phyloP scores from a whole-genome alignment of 2,113 vertebrate genomes.

The Protobothrops mucrosquamatus region DNA sequence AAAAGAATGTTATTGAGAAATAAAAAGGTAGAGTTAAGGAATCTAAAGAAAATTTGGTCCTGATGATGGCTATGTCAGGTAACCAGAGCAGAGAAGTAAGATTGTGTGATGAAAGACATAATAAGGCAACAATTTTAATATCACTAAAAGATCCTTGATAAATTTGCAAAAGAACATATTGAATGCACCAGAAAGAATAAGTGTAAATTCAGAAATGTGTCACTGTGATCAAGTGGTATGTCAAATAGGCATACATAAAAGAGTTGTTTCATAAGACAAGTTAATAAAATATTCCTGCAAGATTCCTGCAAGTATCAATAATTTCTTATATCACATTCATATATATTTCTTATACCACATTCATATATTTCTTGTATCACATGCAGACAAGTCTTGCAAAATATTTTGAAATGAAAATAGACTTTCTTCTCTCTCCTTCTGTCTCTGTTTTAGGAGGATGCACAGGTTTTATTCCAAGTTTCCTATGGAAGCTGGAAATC shows the following conservation, averaged over 20 bases:
- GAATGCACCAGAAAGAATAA: not conserved
- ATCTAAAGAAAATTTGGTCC: not conserved
- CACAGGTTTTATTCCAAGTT: not conserved
- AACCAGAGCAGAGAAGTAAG: not conserved
- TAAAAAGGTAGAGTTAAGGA: not conserved
- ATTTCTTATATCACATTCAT: not conserved
- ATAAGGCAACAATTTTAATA: not conserved
- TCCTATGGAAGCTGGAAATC: not conserved
- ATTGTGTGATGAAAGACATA: not conserved
- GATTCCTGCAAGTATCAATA: not conserved
- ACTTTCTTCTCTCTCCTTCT: not conserved
- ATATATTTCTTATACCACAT: not conserved
- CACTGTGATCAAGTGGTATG: too few relatives aligned
- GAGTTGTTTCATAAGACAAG: not conserved
- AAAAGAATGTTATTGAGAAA: not conserved
- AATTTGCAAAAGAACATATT: not conserved
- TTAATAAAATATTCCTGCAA: not conserved
- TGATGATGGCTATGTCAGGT: not conserved
- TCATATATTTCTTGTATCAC: too few relatives aligned
- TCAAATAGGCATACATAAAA: not conserved
- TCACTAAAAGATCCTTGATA: not conserved
- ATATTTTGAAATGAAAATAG: not conserved
- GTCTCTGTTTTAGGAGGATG: not conserved
- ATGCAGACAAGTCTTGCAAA: not conserved
- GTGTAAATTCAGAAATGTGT: not conserved